Percentiles rank a stretch among this genome's conserved stretches.
These are phyloP conservation scores for Tauraco erythrolophus DNA, from an alignment of 2,113 vertebrate species.

Conservation along the genomic window DNA sequence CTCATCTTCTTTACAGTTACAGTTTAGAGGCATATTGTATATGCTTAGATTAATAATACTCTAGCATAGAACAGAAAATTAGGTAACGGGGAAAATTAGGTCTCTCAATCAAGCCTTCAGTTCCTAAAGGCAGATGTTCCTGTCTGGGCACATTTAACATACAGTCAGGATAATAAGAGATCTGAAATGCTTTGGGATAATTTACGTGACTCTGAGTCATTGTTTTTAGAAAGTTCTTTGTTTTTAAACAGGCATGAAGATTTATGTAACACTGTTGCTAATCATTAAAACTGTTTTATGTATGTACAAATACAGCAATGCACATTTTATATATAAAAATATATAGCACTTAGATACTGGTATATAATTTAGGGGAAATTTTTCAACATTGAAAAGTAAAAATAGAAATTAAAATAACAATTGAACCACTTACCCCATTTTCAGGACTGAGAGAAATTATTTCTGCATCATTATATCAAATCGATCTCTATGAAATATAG, in stretches of 20 bases:
- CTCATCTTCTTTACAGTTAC: not conserved
- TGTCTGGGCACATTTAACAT: not conserved
- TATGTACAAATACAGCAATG: not conserved
- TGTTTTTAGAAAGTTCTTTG: not conserved
- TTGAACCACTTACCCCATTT: not conserved
- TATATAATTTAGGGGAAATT: not conserved
- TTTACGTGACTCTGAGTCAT: not conserved
- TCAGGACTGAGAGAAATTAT: constrained; percentile 6
- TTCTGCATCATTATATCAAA: constrained; percentile 4
- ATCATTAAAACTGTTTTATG: not conserved
- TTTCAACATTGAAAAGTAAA: not conserved
- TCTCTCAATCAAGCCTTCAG: not conserved
- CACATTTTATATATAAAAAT: not conserved
- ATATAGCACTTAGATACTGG: not conserved
- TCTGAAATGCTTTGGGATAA: not conserved
- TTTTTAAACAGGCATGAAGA: not conserved
- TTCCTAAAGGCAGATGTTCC: not conserved
- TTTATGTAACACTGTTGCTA: not conserved
- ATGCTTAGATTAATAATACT: not conserved
- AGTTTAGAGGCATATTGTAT: not conserved
- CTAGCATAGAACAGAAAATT: not conserved
- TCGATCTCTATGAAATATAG: not conserved
- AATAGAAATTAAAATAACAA: not conserved
- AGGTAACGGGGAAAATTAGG: not conserved
- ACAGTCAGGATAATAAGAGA: not conserved